phyloP scores from a whole-genome alignment of 2,113 vertebrate species.

The Paratilapia polleni region DNA sequence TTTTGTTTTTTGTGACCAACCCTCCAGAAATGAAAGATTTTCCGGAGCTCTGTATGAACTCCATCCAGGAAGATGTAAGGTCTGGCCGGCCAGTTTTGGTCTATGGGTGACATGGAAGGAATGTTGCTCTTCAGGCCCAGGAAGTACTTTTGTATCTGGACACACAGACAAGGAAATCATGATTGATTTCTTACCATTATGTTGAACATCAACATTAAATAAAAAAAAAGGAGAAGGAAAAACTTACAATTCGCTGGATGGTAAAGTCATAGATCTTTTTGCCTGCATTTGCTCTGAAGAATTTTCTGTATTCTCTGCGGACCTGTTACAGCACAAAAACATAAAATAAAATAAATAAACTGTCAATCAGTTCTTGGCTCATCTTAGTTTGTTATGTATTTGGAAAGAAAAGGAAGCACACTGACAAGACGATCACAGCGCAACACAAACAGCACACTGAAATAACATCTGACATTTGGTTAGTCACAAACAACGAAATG shows the following conservation, averaged over 20 bases:
- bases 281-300: slow-evolving; percentile 97
- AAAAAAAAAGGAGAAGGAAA: not conserved
- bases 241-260: slow-evolving; percentile 95
- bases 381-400: not conserved
- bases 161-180: not conserved
- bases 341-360: slow-evolving; percentile 4
- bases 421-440: not conserved
- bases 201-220: not conserved
- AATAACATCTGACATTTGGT: slow-evolving; percentile 50
- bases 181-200: not conserved
- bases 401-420: not conserved
- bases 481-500: slow-evolving; percentile 57
- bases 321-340: slow-evolving; percentile 82
- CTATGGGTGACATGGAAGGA: slow-evolving; percentile 94
- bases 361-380: not conserved
- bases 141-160: slow-evolving; percentile 96
- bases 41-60: slow-evolving; percentile 88
- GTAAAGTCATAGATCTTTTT: slow-evolving; percentile 97
- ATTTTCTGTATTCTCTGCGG: slow-evolving; percentile 96
- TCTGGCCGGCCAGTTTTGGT: slow-evolving; percentile 91
- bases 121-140: slow-evolving; percentile 88
- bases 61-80: slow-evolving; percentile 92
- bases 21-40: slow-evolving; percentile 97
- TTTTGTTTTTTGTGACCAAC: slow-evolving; percentile 71
- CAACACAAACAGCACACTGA: slow-evolving; percentile 30